Percentiles rank a stretch among this genome's conserved stretches.
Evolutionary conservation across 2,797 vertebrate genomes (phyloP).

Genomic region (Ctenopoma multispine): DNA sequence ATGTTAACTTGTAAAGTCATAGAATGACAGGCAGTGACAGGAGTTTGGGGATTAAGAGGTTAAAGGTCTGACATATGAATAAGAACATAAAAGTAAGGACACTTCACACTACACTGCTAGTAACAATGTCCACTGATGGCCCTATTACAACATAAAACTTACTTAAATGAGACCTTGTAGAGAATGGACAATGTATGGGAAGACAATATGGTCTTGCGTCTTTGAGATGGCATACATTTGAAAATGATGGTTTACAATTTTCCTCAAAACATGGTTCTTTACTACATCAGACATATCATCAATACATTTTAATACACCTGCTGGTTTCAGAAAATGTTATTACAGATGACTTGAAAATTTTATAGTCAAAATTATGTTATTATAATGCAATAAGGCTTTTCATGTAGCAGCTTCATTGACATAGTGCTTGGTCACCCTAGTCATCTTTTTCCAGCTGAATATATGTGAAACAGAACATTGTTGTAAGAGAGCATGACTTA

Average conservation of each 20-base stretch:
- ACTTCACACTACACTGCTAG: too few species aligned
- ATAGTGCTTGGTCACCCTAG: neutral
- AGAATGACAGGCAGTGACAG: conserved; percentile 43
- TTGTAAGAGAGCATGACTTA: neutral
- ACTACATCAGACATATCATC: neutral
- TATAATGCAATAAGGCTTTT: neutral
- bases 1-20: conserved; percentile 58
- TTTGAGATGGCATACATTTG: too few species aligned
- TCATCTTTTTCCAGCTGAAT: too few species aligned
- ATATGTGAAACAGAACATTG: neutral
- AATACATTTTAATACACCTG: neutral
- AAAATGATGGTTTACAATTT: neutral
- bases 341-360: conserved; percentile 5
- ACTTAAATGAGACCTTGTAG: neutral
- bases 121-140: too few species aligned
- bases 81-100: neutral
- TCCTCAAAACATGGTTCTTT: too few species aligned
- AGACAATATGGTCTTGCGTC: neutral
- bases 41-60: conserved; percentile 20
- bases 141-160: neutral
- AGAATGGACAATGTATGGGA: neutral
- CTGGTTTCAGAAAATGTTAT: conserved; percentile 25
- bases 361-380: neutral
- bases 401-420: neutral
- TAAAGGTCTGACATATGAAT: conserved; percentile 13